phyloP scores from a whole-genome alignment of 1,140 invertebrate genomes.

The Zophobas morio region DNA sequence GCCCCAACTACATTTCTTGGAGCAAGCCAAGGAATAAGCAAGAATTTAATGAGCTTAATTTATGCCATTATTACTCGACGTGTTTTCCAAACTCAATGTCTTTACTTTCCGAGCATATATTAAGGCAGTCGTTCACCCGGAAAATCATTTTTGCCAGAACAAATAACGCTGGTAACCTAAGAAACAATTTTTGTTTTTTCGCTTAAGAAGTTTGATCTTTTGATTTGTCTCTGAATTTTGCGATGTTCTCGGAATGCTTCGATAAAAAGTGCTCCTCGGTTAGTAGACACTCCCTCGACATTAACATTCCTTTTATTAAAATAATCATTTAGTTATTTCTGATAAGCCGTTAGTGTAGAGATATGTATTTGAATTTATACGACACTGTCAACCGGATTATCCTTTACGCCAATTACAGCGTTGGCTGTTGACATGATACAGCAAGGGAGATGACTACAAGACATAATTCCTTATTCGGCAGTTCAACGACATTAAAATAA shows the following conservation, averaged over 20 bases:
- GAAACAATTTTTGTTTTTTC: no score
- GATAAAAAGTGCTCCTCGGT: no score
- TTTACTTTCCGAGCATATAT: no score
- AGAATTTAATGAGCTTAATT: slow-evolving; percentile 41
- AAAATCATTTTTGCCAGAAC: no score
- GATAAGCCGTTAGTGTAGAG: slow-evolving; percentile 24
- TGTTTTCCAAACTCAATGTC: background rate
- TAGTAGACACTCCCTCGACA: no score
- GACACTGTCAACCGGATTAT: slow-evolving; percentile 46
- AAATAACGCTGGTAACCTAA: no score
- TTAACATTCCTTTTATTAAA: slow-evolving; percentile 3
- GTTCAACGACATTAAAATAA: background rate
- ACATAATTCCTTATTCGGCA: background rate
- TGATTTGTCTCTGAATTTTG: no score
- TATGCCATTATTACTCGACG: slow-evolving; percentile 30
- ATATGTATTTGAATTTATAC: slow-evolving; percentile 46
- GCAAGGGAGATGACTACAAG: slow-evolving; percentile 30
- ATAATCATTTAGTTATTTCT: slow-evolving; percentile 27
- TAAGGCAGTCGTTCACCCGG: no score
- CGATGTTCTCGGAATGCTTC: no score
- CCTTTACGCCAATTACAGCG: slow-evolving; percentile 45
- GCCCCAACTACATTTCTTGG: slow-evolving; percentile 37
- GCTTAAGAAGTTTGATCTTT: no score
- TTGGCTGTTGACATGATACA: slow-evolving; percentile 45
- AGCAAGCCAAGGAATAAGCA: slow-evolving; percentile 32